These are phyloP conservation scores for Sinosuthora webbiana DNA, from an alignment of 2,113 vertebrate species.

Conservation along the genomic window DNA sequence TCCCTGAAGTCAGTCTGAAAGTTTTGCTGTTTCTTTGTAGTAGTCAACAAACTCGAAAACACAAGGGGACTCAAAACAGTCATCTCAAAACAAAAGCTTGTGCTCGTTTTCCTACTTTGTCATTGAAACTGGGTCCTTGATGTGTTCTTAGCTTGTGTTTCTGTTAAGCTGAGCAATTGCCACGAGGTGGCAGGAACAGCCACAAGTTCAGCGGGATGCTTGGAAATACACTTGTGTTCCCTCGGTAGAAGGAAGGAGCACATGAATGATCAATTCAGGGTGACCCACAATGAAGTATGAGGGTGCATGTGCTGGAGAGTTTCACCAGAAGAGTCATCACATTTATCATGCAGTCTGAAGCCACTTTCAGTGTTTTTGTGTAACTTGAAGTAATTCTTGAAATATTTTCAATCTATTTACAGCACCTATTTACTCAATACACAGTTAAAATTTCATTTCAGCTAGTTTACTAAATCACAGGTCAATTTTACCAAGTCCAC, in stretches of 20 bases:
- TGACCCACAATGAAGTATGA: not conserved
- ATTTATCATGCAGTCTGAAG: not conserved
- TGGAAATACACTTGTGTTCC: not conserved
- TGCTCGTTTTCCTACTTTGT: not conserved
- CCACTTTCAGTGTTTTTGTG: not conserved
- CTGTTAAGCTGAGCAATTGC: not conserved
- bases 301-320: not conserved
- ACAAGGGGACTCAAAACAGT: not conserved
- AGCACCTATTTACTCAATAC: not conserved
- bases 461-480: not conserved
- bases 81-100: not conserved
- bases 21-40: not conserved
- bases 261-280: not conserved
- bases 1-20: not conserved
- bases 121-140: not conserved
- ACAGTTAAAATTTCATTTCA: not conserved
- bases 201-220: not conserved
- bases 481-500: not conserved
- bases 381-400: not conserved
- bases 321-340: not conserved
- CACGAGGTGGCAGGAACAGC: conserved; percentile 56
- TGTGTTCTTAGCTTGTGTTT: not conserved
- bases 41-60: not conserved
- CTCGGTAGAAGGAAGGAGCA: not conserved
- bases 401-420: not conserved